A percentile compares a stretch with the other conserved stretches of the same genome.
Conservation (phyloP, 2,888 invertebrate genomes). For the Piscicola geometra region DNA sequence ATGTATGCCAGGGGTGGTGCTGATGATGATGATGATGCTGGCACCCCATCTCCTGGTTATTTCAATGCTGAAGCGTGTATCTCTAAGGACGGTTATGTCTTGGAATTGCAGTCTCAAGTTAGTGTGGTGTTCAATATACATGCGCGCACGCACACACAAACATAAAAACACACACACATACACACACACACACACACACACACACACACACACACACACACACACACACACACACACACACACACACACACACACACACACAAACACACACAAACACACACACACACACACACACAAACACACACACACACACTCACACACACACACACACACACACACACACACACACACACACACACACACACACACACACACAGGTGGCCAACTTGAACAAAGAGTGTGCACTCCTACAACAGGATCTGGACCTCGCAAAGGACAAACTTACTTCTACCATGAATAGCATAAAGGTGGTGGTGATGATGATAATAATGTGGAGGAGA, state of each 20-base stretch:
- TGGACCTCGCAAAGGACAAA: conserved; percentile 82
- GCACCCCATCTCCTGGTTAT: conserved; percentile 16
- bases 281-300: too few relatives aligned
- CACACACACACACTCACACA: too few relatives aligned
- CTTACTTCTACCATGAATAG: conserved; percentile 98
- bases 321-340: too few relatives aligned
- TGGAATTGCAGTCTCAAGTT: conserved; percentile 49
- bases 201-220: too few relatives aligned
- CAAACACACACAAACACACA: too few relatives aligned
- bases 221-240: too few relatives aligned
- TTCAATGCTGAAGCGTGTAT: too few relatives aligned
- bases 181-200: too few relatives aligned
- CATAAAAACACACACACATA: too few relatives aligned
- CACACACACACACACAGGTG: conserved; percentile 64
- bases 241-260: too few relatives aligned
- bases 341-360: too few relatives aligned
- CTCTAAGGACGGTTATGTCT: conserved; percentile 49
- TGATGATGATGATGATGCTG: conserved; percentile 35
- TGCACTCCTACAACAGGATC: conserved; percentile 62
- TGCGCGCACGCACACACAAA: not conserved
- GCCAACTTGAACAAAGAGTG: conserved; percentile 88
- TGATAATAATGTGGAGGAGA: too few relatives aligned
- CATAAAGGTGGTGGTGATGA: conserved; percentile 77
- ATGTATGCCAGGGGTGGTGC: conserved; percentile 36
- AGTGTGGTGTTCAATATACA: not conserved